These are phyloP conservation scores for Bombus turneri DNA, from an alignment of 1,140 invertebrate species.

Conservation along the genomic window DNA sequence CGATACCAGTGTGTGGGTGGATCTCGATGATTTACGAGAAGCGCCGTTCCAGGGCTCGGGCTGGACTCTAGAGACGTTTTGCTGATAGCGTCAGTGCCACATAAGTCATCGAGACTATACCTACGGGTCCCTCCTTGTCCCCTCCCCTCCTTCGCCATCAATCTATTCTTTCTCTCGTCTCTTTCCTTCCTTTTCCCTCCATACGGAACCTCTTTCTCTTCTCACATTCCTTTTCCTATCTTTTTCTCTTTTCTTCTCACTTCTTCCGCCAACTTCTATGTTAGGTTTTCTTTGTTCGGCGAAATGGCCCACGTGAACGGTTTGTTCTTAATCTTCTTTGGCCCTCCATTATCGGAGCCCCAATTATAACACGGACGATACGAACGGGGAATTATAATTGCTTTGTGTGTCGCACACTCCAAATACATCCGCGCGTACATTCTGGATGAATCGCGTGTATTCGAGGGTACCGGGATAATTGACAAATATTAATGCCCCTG, in stretches of 20 bases:
- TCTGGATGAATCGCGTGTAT: slow-evolving; percentile 33
- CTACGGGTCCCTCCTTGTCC: slow-evolving; percentile 64
- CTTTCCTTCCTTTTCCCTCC: slow-evolving; percentile 12
- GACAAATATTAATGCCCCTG: slow-evolving; percentile 66
- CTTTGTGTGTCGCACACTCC: slow-evolving; percentile 55
- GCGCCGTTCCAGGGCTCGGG: slow-evolving; percentile 76
- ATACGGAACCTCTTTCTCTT: slow-evolving; percentile 44
- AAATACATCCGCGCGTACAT: slow-evolving; percentile 40
- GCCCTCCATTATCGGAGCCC: slow-evolving; percentile 78
- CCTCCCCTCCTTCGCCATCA: neutral
- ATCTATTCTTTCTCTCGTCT: slow-evolving; percentile 43
- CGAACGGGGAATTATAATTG: slow-evolving; percentile 78
- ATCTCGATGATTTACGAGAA: slow-evolving; percentile 82
- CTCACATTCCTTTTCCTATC: slow-evolving; percentile 1
- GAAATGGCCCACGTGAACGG: neutral
- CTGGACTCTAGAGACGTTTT: slow-evolving; percentile 81
- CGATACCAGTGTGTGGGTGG: slow-evolving; percentile 79
- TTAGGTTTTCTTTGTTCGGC: slow-evolving; percentile 34
- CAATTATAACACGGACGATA: slow-evolving; percentile 80
- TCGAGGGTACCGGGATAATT: slow-evolving; percentile 46
- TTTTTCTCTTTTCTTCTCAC: slow-evolving; percentile 5
- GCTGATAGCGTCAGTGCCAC: slow-evolving; percentile 83
- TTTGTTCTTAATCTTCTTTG: slow-evolving; percentile 82
- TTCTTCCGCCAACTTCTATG: slow-evolving; percentile 18
- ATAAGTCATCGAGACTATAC: slow-evolving; percentile 82